Evolutionary conservation across 2,888 invertebrate species (phyloP), one percentile per base, ranked within the genome.

Genomic region (Malacosoma neustria): DNA sequence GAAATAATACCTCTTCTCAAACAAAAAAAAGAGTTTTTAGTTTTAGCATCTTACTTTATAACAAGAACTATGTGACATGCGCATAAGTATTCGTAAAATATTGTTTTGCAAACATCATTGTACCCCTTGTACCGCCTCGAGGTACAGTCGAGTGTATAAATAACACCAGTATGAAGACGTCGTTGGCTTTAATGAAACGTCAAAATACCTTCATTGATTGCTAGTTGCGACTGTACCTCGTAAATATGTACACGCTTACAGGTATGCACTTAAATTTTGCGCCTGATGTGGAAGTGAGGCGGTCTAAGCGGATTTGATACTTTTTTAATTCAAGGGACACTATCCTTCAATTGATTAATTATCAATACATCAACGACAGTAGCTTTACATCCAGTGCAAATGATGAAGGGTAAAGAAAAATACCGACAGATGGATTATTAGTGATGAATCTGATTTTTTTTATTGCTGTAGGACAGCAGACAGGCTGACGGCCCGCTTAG

Each of bases 151-250:
- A 42, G 46, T 35, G 48, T 70, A 77, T 81, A 82, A 81, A 82
- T 75, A 77, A 73, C 67, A 44, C 63, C 66, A 49, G 62, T 64
- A 66, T 82, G 82, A 82, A 84, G 84, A 77, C 75, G 81, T 84
- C 84, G 61, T 63, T 48, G 49, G 58, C 41, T 70, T 64, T 80
- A 84, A 82, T 82, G 82, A 72, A 80, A 80, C 67, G 81, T 82
- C 79, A 80, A 77, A 77, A 75, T 65, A 76, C 63, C 67, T 51
- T 67, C 72, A 72, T 72, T 72, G 72, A 72, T 69, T 72, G 71
- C 68, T 61, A 51, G 55, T 9, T 22, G 4, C 48, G 60, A 54
- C 53, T 51, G 52, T 49, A 49, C 48, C 51, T 60, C 44, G 51
- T 57, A 55, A 55, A 67, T 66, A 55, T 59, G 32, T 32, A 49